phyloP scores from a whole-genome alignment of 2,797 vertebrate genomes.

The Aplochiton taeniatus region DNA sequence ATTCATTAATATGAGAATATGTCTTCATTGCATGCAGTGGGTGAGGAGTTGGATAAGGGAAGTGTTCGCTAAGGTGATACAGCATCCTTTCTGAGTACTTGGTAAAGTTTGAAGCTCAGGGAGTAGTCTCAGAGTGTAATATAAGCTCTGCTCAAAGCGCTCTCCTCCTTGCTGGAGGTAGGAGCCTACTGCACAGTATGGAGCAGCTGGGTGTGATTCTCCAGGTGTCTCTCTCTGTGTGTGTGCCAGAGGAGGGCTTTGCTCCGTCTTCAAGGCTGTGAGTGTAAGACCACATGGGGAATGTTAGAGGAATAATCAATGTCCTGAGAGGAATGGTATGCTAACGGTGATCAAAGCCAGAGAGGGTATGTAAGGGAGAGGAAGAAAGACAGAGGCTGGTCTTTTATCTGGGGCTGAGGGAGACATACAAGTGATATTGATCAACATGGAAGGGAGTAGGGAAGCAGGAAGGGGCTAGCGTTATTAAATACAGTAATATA shows the following conservation, averaged over 20 bases:
- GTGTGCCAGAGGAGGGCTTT: constrained; percentile 23
- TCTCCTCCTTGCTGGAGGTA: constrained; percentile 13
- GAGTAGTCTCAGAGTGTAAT: constrained; percentile 8
- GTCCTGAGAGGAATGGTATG: constrained; percentile 49
- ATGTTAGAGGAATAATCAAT: constrained; percentile 50
- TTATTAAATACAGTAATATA: neutral
- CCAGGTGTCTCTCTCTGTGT: constrained; percentile 21
- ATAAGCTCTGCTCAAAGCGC: constrained; percentile 14
- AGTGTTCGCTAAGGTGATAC: too few species aligned
- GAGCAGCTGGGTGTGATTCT: constrained; percentile 40
- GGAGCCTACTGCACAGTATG: constrained; percentile 11
- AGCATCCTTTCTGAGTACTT: too few species aligned
- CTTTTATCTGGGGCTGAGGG: constrained; percentile 63
- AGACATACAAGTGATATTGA: constrained; percentile 71
- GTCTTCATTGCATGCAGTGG: too few species aligned
- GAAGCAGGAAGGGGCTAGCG: constrained; percentile 23
- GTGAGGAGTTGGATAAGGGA: too few species aligned
- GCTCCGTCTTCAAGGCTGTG: constrained; percentile 42
- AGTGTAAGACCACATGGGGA: constrained; percentile 34
- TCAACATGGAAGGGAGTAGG: constrained; percentile 48
- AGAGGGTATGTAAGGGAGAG: neutral
- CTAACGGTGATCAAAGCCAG: constrained; percentile 65
- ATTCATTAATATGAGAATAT: too few species aligned
- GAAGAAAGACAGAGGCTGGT: constrained; percentile 8
- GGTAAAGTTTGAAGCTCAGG: too few species aligned